phyloP scores from a whole-genome alignment of 1,140 invertebrate genomes.

The Episyrphus balteatus region DNA sequence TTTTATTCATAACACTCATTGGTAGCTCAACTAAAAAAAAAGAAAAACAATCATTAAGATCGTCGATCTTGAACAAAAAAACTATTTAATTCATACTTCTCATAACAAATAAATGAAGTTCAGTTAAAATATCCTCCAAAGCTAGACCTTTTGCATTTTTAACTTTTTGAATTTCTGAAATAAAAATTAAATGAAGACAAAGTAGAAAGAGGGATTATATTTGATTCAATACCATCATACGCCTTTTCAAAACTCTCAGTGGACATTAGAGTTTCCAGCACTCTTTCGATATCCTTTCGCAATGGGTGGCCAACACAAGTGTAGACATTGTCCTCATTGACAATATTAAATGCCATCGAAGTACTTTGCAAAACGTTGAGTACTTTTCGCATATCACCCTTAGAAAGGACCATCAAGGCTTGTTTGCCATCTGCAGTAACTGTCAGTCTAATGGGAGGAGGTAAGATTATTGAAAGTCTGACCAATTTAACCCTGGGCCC shows the following conservation, averaged over 20 bases:
- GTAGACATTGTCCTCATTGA: conserved; percentile 90
- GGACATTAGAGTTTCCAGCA: conserved; percentile 82
- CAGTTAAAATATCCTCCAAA: conserved; percentile 79
- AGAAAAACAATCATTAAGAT: conserved; percentile 3
- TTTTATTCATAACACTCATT: conserved; percentile 54
- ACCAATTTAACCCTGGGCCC: neutral
- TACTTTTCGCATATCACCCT: conserved; percentile 97
- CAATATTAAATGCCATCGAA: conserved; percentile 71
- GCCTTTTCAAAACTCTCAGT: conserved; percentile 65
- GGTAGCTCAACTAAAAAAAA: conserved; percentile 70
- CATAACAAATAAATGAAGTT: conserved; percentile 75
- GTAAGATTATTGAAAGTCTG: neutral
- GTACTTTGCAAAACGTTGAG: conserved; percentile 94
- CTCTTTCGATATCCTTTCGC: conserved; percentile 77
- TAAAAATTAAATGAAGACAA: neutral
- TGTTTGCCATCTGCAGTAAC: conserved; percentile 85
- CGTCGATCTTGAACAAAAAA: neutral
- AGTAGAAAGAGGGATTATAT: too few species aligned
- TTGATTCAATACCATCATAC: conserved; percentile 65
- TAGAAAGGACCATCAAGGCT: conserved; percentile 78
- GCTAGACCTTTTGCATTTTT: conserved; percentile 82
- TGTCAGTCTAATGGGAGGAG: conserved; percentile 51
- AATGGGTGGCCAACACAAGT: conserved; percentile 93
- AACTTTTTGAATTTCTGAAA: conserved; percentile 68
- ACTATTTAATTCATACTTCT: conserved; percentile 52